Percentiles rank a stretch among this genome's conserved stretches.
Conservation (phyloP, 2,888 invertebrate genomes). For the Poecilobothrus nobilitatus region DNA sequence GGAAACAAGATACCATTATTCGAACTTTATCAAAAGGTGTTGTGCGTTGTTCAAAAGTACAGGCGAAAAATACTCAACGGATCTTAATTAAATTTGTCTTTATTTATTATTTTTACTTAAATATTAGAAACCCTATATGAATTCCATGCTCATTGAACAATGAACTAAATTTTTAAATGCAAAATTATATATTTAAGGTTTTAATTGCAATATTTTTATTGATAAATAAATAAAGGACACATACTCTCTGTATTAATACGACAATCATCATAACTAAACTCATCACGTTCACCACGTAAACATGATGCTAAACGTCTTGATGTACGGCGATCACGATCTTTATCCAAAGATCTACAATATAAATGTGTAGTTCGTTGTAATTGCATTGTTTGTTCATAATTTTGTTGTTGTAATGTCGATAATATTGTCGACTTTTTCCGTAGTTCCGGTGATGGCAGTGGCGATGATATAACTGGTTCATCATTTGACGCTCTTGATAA, state of each 20-base stretch:
- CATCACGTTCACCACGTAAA: slow-evolving; percentile 42
- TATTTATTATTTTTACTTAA: no score
- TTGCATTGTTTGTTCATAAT: slow-evolving; percentile 21
- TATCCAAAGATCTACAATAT: slow-evolving; percentile 33
- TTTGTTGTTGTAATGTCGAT: slow-evolving; percentile 10
- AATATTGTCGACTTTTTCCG: slow-evolving; percentile 9
- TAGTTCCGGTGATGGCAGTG: background rate
- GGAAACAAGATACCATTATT: no score
- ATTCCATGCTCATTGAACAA: no score
- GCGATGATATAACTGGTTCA: background rate
- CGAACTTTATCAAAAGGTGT: no score
- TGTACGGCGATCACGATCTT: slow-evolving; percentile 31
- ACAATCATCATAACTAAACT: slow-evolving; percentile 34
- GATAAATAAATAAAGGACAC: background rate
- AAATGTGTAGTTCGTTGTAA: slow-evolving; percentile 32
- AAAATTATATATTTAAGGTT: no score
- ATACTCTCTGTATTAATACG: background rate
- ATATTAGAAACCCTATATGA: no score
- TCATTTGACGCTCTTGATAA: slow-evolving; percentile 18
- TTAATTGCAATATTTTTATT: no score
- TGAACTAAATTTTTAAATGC: no score
- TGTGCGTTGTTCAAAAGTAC: no score
- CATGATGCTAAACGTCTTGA: slow-evolving; percentile 42
- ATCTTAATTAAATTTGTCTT: no score
- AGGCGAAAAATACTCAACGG: no score